A percentile compares a stretch with the other conserved stretches of the same genome.
Conservation (phyloP, 2,113 vertebrate species). For the Leptobrachium leishanense region DNA sequence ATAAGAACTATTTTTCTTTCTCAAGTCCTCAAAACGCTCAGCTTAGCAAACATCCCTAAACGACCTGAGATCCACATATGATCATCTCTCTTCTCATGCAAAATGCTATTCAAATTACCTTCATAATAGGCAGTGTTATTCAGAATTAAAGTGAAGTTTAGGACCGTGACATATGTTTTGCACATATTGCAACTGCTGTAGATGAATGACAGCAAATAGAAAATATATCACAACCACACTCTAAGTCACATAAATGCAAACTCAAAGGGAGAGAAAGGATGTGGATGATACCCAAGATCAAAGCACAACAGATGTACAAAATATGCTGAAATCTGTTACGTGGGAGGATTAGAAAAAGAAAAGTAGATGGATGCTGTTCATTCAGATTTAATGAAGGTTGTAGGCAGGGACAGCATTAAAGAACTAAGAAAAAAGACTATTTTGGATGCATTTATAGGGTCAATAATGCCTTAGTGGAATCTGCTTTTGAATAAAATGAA, state of each 20-base stretch:
- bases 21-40: no score
- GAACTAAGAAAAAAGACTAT: neutral
- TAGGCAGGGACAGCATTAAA: neutral
- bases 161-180: conserved; percentile 38
- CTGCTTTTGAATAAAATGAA: no score
- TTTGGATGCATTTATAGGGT: neutral
- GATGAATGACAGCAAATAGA: conserved; percentile 45
- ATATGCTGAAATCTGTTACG: conserved; percentile 50
- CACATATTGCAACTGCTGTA: conserved; percentile 39
- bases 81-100: no score
- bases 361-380: conserved; percentile 30
- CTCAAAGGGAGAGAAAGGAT: conserved; percentile 24
- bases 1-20: no score
- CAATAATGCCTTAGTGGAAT: no score
- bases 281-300: conserved; percentile 35
- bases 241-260: conserved; percentile 32
- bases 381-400: conserved; percentile 13
- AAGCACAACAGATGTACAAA: conserved; percentile 37
- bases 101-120: neutral
- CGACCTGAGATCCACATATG: no score
- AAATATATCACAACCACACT: conserved; percentile 36
- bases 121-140: neutral
- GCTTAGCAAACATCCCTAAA: no score
- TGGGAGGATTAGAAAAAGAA: conserved; percentile 37
- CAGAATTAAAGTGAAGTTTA: conserved; percentile 23